phyloP scores from a whole-genome alignment of 2,888 invertebrate species.

The Lepidochrysops patricia region DNA sequence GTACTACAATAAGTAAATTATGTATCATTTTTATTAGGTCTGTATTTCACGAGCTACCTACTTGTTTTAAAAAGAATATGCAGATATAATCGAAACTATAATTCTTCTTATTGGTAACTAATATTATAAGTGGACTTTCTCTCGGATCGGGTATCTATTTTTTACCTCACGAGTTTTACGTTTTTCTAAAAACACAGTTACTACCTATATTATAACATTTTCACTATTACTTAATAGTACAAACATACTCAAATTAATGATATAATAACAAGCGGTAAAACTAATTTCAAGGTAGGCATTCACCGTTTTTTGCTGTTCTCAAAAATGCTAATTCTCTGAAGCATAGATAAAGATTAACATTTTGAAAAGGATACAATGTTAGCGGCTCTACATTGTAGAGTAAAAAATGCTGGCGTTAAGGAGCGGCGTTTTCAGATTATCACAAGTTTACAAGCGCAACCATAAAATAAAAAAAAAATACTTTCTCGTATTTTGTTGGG shows the following conservation, averaged over 20 bases:
- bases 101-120: no score
- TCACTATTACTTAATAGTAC: neutral
- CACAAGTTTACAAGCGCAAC: neutral
- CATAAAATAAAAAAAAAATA: neutral
- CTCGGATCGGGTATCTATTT: no score
- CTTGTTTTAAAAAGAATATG: no score
- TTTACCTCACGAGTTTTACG: no score
- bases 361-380: neutral
- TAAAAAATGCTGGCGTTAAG: neutral
- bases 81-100: no score
- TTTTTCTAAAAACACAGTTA: no score
- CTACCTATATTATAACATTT: neutral
- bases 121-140: no score
- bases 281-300: neutral
- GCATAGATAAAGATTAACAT: slow-evolving; percentile 1
- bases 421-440: neutral
- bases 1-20: no score
- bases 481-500: neutral
- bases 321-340: neutral
- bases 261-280: neutral
- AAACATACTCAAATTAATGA: neutral
- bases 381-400: neutral
- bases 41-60: no score
- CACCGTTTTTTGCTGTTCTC: neutral
- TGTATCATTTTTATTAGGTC: no score